Evolutionary conservation across 1,140 invertebrate species (phyloP).

Genomic region (Zaprionus ornatus): DNA sequence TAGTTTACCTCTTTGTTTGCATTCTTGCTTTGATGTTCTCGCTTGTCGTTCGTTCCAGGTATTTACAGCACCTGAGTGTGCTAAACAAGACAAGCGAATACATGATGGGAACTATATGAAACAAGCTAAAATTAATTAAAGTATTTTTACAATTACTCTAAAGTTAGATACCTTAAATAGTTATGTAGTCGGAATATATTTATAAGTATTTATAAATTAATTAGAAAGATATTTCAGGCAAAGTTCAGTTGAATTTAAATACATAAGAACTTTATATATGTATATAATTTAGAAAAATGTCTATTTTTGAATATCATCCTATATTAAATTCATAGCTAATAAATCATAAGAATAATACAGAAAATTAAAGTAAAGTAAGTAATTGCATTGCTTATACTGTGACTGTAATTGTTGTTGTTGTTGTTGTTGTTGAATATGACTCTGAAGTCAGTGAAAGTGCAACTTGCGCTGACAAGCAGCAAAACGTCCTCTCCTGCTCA

Average conservation of each 20-base stretch:
- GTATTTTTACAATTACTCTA: too few species aligned
- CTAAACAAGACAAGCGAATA: not conserved
- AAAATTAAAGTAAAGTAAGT: not conserved
- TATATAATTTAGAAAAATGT: too few species aligned
- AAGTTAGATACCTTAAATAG: too few species aligned
- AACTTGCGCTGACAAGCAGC: conserved; percentile 58
- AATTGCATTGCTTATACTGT: not conserved
- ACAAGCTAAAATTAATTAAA: not conserved
- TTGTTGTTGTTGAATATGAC: conserved; percentile 15
- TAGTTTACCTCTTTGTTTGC: conserved; percentile 20
- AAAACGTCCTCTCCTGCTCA: conserved; percentile 48
- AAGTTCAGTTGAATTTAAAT: too few species aligned
- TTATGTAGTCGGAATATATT: too few species aligned
- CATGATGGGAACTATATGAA: not conserved
- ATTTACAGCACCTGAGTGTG: conserved; percentile 5
- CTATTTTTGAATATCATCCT: too few species aligned
- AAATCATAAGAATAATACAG: not conserved
- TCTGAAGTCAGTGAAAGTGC: conserved; percentile 70
- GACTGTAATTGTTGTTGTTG: conserved; percentile 13
- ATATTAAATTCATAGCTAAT: not conserved
- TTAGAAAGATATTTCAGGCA: too few species aligned
- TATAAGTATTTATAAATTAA: too few species aligned
- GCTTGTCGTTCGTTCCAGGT: conserved; percentile 19
- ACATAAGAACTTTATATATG: too few species aligned
- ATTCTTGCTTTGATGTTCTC: conserved; percentile 31